These are phyloP conservation scores for Eufriesea mexicana DNA, from an alignment of 1,140 invertebrate genomes.

Conservation along the genomic window DNA sequence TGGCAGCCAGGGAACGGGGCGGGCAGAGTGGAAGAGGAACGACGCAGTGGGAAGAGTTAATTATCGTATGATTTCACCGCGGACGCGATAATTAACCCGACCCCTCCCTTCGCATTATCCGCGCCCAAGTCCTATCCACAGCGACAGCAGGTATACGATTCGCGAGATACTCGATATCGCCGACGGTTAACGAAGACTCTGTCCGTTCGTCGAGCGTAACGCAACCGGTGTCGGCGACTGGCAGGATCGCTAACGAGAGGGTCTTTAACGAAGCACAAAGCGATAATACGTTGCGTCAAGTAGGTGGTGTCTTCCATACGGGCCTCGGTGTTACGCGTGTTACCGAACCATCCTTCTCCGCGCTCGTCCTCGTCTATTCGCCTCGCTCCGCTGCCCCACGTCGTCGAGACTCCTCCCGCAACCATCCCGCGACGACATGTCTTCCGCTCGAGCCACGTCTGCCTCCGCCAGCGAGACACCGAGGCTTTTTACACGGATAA, in stretches of 20 bases:
- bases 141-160: neutral
- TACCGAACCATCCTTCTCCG: neutral
- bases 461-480: neutral
- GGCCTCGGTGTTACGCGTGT: constrained; percentile 19
- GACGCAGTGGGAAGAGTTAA: constrained; percentile 32
- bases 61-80: constrained; percentile 39
- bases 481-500: constrained; percentile 3
- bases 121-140: neutral
- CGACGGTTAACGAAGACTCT: constrained; percentile 4
- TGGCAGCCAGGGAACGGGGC: neutral
- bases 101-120: too few species aligned
- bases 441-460: neutral
- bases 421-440: neutral
- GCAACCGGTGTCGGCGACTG: neutral
- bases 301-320: constrained; percentile 21
- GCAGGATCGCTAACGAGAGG: neutral
- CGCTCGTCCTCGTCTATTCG: neutral
- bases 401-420: neutral
- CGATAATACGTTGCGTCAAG: constrained; percentile 40
- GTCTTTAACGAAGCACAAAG: constrained; percentile 39
- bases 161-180: constrained; percentile 35
- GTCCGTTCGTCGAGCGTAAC: constrained; percentile 2
- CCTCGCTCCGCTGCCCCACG: constrained; percentile 18
- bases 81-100: constrained; percentile 42
- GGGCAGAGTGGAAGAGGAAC: neutral